Percentiles rank a stretch among this genome's conserved stretches.
Conservation (phyloP, 1,140 invertebrate genomes). For the Procambarus virginalis region DNA sequence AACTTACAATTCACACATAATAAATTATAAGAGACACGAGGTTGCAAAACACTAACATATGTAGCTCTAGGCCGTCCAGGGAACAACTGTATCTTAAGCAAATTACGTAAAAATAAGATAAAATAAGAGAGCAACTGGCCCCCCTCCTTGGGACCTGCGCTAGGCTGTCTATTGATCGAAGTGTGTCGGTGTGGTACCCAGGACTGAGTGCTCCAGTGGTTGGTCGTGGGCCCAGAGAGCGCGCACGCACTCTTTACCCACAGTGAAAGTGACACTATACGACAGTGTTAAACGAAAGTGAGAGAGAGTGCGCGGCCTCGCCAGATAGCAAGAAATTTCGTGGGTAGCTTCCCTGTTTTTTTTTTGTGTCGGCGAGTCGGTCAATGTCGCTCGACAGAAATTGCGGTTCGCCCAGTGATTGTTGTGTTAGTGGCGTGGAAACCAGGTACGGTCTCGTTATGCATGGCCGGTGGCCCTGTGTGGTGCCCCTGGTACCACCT, state of each 20-base stretch:
- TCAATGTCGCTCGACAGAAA: background rate
- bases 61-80: background rate
- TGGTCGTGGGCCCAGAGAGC: background rate
- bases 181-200: conserved; percentile 3
- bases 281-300: background rate
- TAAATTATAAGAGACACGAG: background rate
- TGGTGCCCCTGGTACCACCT: too few species aligned
- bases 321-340: background rate
- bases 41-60: background rate
- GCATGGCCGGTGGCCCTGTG: too few species aligned
- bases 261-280: conserved; percentile 1
- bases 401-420: background rate
- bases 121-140: conserved; percentile 8
- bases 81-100: background rate
- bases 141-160: background rate
- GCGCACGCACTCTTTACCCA: background rate
- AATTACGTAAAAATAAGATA: background rate
- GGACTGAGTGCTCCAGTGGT: background rate
- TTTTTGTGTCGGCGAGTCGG: background rate
- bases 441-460: background rate
- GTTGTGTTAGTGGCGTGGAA: background rate
- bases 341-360: background rate
- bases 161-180: conserved; percentile 1
- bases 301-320: background rate
- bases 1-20: background rate